phyloP scores from a whole-genome alignment of 2,797 vertebrate genomes.

The Miichthys miiuy region DNA sequence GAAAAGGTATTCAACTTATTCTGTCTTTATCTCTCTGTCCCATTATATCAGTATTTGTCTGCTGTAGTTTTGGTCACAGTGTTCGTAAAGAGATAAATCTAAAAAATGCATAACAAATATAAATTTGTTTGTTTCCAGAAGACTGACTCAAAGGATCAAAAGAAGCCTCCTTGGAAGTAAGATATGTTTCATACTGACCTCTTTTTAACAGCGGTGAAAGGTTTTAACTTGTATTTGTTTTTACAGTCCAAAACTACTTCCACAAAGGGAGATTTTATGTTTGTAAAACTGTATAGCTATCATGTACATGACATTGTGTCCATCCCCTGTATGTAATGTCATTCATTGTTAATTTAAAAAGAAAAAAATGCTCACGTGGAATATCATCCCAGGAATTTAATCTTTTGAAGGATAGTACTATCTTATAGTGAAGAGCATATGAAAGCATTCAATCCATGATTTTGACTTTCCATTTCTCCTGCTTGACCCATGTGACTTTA shows the following conservation, averaged over 20 bases:
- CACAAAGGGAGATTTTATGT: too few species aligned
- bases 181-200: conserved; percentile 9
- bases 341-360: too few species aligned
- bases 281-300: too few species aligned
- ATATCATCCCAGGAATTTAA: not conserved
- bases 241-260: too few species aligned
- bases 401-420: not conserved
- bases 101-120: not conserved
- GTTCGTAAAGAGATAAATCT: not conserved
- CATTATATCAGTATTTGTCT: not conserved
- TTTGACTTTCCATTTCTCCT: not conserved
- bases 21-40: not conserved
- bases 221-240: not conserved
- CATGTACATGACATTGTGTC: too few species aligned
- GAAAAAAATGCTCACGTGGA: too few species aligned
- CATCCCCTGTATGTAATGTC: too few species aligned
- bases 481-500: not conserved
- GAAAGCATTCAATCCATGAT: not conserved
- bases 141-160: not conserved
- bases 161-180: conserved; percentile 50
- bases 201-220: not conserved
- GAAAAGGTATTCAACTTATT: conserved; percentile 58
- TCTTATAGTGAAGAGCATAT: not conserved
- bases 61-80: not conserved
- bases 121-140: conserved; percentile 26